These are phyloP conservation scores for Nannospalax galili DNA, from an alignment of 2,113 vertebrate species.

Conservation along the genomic window DNA sequence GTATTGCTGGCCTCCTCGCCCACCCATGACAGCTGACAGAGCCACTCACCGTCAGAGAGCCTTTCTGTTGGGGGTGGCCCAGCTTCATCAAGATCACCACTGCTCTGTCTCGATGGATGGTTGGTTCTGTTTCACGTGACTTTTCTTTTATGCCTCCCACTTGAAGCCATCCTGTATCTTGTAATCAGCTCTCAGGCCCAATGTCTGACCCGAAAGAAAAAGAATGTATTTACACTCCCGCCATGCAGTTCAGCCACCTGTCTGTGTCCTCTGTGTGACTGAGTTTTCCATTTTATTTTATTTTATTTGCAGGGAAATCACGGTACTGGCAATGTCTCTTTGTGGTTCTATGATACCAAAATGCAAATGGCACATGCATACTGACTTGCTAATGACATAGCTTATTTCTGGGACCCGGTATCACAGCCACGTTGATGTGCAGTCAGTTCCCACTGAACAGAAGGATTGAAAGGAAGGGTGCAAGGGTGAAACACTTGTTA, in stretches of 20 bases:
- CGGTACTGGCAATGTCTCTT: conserved; percentile 58
- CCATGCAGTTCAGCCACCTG: conserved; percentile 22
- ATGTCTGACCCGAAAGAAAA: conserved; percentile 52
- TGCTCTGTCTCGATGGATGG: conserved; percentile 46
- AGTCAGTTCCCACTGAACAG: conserved; percentile 33
- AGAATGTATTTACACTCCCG: neutral
- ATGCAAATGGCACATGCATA: neutral
- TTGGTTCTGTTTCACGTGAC: neutral
- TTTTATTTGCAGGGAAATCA: conserved; percentile 27
- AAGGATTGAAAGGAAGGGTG: conserved; percentile 17
- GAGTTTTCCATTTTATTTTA: neutral
- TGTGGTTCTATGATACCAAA: conserved; percentile 36
- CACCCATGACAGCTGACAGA: neutral
- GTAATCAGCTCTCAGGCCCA: conserved; percentile 58
- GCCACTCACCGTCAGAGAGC: conserved; percentile 12
- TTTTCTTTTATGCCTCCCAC: conserved; percentile 46
- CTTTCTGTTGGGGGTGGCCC: conserved; percentile 57
- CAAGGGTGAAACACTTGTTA: fast-evolving
- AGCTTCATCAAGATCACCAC: conserved; percentile 53
- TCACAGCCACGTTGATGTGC: neutral
- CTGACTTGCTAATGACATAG: neutral
- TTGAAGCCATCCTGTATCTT: conserved; percentile 72
- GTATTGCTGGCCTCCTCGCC: neutral
- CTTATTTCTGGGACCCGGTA: conserved; percentile 61
- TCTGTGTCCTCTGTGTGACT: neutral